These are phyloP conservation scores for Aldrovandia affinis DNA, from an alignment of 2,797 vertebrate genomes.

Conservation along the genomic window DNA sequence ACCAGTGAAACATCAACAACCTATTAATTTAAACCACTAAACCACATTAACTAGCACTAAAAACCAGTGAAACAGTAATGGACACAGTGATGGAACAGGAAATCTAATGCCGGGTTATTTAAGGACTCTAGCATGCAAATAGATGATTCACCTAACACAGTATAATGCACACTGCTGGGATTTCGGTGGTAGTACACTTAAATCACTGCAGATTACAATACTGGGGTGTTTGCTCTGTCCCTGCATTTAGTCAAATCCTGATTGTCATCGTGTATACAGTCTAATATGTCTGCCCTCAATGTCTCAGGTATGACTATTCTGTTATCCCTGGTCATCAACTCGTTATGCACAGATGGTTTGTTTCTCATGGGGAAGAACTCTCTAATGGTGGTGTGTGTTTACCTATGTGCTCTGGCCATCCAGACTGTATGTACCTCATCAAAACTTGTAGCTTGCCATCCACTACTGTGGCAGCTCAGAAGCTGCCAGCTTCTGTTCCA, in stretches of 20 bases:
- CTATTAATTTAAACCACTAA: too few species aligned
- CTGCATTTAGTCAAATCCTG: constrained; percentile 42
- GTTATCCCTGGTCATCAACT: not conserved
- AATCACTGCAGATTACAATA: constrained; percentile 46
- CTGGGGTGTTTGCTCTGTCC: constrained; percentile 29
- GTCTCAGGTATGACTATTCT: not conserved
- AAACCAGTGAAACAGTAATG: too few species aligned
- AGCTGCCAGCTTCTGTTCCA: constrained; percentile 5
- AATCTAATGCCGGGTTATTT: too few species aligned
- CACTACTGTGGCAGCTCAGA: constrained; percentile 15
- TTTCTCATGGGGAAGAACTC: not conserved
- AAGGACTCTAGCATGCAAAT: too few species aligned
- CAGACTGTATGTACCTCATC: constrained; percentile 18
- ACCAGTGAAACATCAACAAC: too few species aligned
- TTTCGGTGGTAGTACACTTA: too few species aligned
- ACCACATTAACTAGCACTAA: too few species aligned
- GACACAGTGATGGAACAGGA: too few species aligned
- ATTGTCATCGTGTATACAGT: constrained; percentile 36
- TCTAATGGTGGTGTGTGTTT: not conserved
- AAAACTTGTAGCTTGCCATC: constrained; percentile 16
- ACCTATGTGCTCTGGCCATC: constrained; percentile 6
- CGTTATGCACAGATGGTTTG: not conserved
- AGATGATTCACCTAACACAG: too few species aligned
- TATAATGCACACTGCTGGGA: too few species aligned
- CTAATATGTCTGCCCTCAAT: constrained; percentile 28